phyloP scores from a whole-genome alignment of 2,888 invertebrate species.

The Pogonocherus hispidulus region DNA sequence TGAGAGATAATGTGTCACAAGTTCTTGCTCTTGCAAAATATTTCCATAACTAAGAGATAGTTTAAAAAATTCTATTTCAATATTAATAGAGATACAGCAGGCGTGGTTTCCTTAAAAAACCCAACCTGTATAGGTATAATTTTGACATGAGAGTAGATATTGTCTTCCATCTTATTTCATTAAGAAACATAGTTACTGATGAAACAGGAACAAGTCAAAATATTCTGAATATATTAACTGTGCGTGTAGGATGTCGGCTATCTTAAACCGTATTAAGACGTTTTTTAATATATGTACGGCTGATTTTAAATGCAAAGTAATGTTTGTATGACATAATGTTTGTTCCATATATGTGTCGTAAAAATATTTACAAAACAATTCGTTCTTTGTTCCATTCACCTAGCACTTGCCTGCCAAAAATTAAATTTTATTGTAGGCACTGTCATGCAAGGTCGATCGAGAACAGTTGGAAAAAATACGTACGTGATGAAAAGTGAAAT shows the following conservation, averaged over 20 bases:
- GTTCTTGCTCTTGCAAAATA: too few species aligned
- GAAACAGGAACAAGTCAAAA: too few species aligned
- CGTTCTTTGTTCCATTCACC: slow-evolving; percentile 1
- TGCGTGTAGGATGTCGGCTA: slow-evolving; percentile 5
- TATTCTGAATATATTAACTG: neutral
- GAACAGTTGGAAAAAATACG: neutral
- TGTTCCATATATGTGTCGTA: neutral
- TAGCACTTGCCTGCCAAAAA: neutral
- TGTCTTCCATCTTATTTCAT: too few species aligned
- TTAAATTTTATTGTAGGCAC: neutral
- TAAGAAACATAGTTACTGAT: too few species aligned
- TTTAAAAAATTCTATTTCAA: too few species aligned
- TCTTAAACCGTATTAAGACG: neutral
- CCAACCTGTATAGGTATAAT: too few species aligned
- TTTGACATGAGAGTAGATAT: too few species aligned
- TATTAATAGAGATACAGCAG: too few species aligned
- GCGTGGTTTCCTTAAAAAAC: too few species aligned
- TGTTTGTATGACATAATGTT: neutral
- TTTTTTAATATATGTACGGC: neutral
- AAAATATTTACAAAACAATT: slow-evolving; percentile 6
- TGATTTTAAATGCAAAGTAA: slow-evolving; percentile 4
- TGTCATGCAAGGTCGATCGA: neutral
- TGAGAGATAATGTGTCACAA: too few species aligned
- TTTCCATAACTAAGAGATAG: too few species aligned
- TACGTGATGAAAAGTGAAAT: neutral